These are phyloP conservation scores for Xiphophorus maculatus DNA, from an alignment of 2,113 vertebrate species.

Conservation along the genomic window DNA sequence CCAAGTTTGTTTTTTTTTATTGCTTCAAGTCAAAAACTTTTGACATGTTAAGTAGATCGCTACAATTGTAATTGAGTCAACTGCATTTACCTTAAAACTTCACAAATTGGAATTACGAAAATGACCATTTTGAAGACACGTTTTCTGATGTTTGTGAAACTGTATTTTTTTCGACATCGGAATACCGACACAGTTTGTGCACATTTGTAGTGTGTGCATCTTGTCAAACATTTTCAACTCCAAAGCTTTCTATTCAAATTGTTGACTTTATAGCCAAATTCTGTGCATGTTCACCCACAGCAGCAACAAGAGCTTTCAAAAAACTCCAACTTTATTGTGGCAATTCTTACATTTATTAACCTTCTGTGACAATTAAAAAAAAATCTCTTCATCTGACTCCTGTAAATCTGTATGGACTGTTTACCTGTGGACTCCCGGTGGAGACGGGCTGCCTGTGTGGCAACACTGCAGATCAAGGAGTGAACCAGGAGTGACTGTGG, in stretches of 20 bases:
- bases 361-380: conserved; percentile 32
- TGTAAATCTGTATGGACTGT: neutral
- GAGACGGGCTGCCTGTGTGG: neutral
- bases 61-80: no score
- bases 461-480: conserved; percentile 5
- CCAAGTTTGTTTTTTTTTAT: no score
- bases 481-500: conserved; percentile 7
- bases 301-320: conserved; percentile 27
- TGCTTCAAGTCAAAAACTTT: no score
- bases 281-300: neutral
- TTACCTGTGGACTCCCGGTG: neutral
- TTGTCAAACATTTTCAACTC: neutral
- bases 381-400: neutral
- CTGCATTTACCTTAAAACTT: no score
- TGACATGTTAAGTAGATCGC: no score
- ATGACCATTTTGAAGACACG: no score
- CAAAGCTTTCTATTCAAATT: neutral
- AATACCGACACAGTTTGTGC: no score
- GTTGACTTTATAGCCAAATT: neutral
- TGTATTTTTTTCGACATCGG: no score
- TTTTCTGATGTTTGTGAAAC: no score
- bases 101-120: no score
- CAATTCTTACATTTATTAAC: conserved; percentile 48
- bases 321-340: conserved; percentile 70
- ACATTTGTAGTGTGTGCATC: no score